phyloP scores from a whole-genome alignment of 1,140 invertebrate genomes.

The Leptinotarsa defecta region DNA sequence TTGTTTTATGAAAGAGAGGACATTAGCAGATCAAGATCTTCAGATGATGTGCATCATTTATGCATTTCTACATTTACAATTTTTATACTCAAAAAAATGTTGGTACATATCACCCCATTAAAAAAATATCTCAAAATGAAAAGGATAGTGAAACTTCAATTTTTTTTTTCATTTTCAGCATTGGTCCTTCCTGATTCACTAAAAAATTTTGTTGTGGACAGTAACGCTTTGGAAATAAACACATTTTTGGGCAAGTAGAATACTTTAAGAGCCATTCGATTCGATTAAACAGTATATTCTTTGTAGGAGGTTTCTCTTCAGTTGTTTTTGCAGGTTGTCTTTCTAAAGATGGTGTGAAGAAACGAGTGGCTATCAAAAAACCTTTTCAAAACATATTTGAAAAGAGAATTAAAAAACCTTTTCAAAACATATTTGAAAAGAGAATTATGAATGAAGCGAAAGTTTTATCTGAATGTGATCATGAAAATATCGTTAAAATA shows the following conservation, averaged over 20 bases:
- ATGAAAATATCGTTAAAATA: slow-evolving; percentile 21
- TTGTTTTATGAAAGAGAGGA: too few species aligned
- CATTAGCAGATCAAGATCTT: too few species aligned
- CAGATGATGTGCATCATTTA: too few species aligned
- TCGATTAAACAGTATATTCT: not conserved
- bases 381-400: not conserved
- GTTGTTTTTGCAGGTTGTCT: not conserved
- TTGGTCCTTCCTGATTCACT: not conserved
- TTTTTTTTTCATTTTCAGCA: not conserved
- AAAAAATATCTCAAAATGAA: too few species aligned
- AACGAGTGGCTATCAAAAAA: not conserved
- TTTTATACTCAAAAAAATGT: too few species aligned
- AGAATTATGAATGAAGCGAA: slow-evolving; percentile 11
- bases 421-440: not conserved
- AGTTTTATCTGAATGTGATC: not conserved
- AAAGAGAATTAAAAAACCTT: not conserved
- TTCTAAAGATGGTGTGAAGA: not conserved
- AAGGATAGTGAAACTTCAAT: too few species aligned
- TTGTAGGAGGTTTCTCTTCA: not conserved
- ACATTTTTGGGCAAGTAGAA: not conserved
- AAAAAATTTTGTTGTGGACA: not conserved
- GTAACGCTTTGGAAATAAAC: not conserved
- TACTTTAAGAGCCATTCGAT: too few species aligned
- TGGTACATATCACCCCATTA: too few species aligned
- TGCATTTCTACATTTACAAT: too few species aligned